Evolutionary conservation across 2,113 vertebrate species (phyloP).

Genomic region (Ptychochromis oligacanthus): DNA sequence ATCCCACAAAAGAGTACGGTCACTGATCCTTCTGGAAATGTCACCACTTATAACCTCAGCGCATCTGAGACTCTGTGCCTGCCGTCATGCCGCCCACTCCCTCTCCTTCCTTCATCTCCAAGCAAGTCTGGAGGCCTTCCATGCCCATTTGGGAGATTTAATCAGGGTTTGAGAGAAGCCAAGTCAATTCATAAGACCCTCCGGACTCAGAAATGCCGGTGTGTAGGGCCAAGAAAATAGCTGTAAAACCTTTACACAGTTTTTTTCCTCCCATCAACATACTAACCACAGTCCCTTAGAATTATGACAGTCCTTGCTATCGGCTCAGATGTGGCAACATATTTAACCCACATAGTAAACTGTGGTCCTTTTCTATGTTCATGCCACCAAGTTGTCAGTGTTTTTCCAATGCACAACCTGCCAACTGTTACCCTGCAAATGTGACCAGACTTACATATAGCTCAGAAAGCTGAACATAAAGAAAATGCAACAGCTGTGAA

Average conservation of each 20-base stretch:
- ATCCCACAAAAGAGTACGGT: slow-evolving; percentile 1
- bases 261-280: slow-evolving; percentile 28
- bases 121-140: slow-evolving; percentile 42
- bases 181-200: slow-evolving; percentile 61
- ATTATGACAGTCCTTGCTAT: slow-evolving; percentile 3
- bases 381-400: not conserved
- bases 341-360: slow-evolving; percentile 31
- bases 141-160: slow-evolving; percentile 51
- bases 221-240: slow-evolving; percentile 52
- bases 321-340: slow-evolving; percentile 31
- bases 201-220: slow-evolving; percentile 43
- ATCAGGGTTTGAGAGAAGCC: slow-evolving; percentile 47
- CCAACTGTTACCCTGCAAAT: not conserved
- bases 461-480: not conserved
- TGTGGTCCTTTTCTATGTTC: not conserved
- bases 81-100: not conserved
- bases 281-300: slow-evolving; percentile 25
- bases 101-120: slow-evolving; percentile 10
- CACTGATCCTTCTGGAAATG: slow-evolving; percentile 32
- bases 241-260: slow-evolving; percentile 45
- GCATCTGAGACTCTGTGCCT: slow-evolving; percentile 8
- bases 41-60: not conserved
- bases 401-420: slow-evolving; percentile 7
- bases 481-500: not conserved
- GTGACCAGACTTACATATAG: not conserved